Evolutionary conservation across 2,113 vertebrate genomes (phyloP).

Genomic region (Tychaedon coryphoeus): DNA sequence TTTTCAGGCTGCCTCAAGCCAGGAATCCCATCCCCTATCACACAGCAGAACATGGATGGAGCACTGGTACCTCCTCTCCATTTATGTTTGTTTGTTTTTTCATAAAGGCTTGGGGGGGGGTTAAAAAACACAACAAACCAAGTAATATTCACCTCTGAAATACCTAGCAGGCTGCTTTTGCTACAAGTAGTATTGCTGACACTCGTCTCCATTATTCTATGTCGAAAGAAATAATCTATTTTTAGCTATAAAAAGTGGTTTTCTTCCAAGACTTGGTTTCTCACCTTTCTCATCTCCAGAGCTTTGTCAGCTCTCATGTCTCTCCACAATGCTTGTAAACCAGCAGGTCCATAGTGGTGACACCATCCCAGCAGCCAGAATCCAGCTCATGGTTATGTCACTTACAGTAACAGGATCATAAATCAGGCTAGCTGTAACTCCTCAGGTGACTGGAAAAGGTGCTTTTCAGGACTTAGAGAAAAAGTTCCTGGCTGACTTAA

Average conservation of each 20-base stretch:
- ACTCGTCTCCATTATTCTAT: background rate
- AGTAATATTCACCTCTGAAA: background rate
- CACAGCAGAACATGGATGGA: fast-evolving
- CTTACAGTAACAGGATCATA: background rate
- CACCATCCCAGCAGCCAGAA: background rate
- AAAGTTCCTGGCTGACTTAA: background rate
- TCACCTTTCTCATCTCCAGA: background rate
- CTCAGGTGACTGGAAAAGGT: background rate
- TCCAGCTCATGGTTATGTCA: background rate
- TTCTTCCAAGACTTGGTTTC: background rate
- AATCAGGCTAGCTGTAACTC: background rate
- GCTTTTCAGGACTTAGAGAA: background rate
- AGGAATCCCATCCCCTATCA: background rate
- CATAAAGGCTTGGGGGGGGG: background rate
- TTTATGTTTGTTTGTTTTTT: background rate
- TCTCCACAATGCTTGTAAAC: background rate
- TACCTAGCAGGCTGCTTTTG: background rate
- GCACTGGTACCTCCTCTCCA: background rate
- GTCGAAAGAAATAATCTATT: background rate
- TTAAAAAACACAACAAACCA: background rate
- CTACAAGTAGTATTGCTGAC: background rate
- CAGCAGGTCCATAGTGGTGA: background rate
- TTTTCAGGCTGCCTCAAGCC: background rate
- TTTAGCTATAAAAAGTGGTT: background rate
- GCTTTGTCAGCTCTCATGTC: background rate